These are phyloP conservation scores for Ptychobarbus kaznakovi DNA, from an alignment of 2,797 vertebrate genomes.

Conservation along the genomic window DNA sequence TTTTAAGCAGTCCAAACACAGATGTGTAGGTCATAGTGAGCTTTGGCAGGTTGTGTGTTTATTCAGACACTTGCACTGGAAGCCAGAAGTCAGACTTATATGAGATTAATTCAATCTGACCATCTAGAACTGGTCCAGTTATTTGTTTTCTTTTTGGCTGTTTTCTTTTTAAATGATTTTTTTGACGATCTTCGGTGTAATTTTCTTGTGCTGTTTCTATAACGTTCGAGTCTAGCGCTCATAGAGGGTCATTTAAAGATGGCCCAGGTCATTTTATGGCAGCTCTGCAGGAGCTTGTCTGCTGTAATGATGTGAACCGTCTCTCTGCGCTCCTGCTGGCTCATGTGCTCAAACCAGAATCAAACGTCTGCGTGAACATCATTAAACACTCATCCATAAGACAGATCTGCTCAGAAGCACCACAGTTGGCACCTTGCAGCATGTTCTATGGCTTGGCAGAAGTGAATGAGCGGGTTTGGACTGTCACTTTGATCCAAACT, in stretches of 20 bases:
- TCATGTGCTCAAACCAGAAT: constrained; percentile 23
- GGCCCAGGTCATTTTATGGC: constrained; percentile 1
- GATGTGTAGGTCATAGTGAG: not conserved
- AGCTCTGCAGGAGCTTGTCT: not conserved
- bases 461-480: not conserved
- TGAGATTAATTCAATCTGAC: not conserved
- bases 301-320: constrained; percentile 37
- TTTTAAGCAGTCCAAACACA: not conserved
- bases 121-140: no score
- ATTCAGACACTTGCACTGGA: not conserved
- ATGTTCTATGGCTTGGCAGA: not conserved
- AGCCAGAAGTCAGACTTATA: not conserved
- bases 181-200: not conserved
- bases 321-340: constrained; percentile 24
- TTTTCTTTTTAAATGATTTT: not conserved
- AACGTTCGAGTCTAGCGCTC: not conserved
- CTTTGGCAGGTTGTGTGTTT: not conserved
- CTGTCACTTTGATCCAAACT: not conserved
- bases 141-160: not conserved
- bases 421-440: constrained; percentile 3
- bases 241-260: constrained; percentile 26
- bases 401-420: constrained; percentile 3
- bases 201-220: not conserved
- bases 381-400: constrained; percentile 32
- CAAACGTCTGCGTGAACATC: constrained; percentile 12